Evolutionary conservation across 2,113 vertebrate species (phyloP).

Genomic region (Meles meles): DNA sequence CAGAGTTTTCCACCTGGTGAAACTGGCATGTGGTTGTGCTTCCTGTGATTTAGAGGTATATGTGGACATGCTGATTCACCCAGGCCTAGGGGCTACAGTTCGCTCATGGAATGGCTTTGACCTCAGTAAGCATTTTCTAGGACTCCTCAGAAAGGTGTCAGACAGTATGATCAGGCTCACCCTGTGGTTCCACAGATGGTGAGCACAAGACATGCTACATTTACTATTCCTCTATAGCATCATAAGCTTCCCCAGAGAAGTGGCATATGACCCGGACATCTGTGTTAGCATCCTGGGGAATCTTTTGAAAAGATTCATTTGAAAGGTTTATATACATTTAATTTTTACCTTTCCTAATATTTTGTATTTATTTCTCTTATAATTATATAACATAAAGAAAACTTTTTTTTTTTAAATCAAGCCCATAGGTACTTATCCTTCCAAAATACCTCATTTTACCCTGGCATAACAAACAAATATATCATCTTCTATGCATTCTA

Average conservation of each 20-base stretch:
- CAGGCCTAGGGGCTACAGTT: neutral
- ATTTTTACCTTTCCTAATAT: neutral
- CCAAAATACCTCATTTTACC: neutral
- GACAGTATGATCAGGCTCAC: neutral
- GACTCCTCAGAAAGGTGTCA: neutral
- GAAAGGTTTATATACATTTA: neutral
- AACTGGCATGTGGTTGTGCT: neutral
- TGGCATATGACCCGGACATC: neutral
- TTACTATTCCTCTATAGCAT: neutral
- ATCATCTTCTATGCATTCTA: neutral
- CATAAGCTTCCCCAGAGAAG: neutral
- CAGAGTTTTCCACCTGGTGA: neutral
- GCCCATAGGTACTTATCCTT: neutral
- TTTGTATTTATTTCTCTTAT: neutral
- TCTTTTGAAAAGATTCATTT: neutral
- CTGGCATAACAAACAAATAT: neutral
- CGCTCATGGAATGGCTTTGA: neutral
- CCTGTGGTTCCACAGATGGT: neutral
- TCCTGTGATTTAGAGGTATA: neutral
- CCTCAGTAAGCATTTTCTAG: neutral
- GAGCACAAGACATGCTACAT: neutral
- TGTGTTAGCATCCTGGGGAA: neutral
- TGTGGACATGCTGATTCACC: neutral
- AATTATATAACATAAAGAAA: conserved; percentile 1
- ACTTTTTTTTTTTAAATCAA: neutral